Conservation (phyloP, 1,140 invertebrate species). For the Diplogasteroides magnus region DNA sequence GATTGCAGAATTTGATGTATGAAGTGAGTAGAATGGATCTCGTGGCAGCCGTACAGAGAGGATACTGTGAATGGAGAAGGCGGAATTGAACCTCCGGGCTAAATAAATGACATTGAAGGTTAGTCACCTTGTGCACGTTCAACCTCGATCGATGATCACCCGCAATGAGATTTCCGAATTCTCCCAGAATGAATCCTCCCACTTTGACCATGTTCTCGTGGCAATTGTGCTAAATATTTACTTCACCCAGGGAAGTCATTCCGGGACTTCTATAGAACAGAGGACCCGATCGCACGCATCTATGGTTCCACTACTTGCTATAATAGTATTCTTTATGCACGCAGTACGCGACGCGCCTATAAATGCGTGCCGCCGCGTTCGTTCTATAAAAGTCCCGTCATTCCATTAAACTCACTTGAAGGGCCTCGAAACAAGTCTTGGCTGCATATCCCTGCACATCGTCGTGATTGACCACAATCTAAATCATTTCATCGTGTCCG, state of each 20-base stretch:
- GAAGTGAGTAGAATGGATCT: constrained; percentile 90
- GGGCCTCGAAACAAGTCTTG: constrained; percentile 92
- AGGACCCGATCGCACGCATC: too few relatives aligned
- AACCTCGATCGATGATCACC: constrained; percentile 84
- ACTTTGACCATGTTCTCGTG: constrained; percentile 99
- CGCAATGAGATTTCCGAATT: constrained; percentile 99
- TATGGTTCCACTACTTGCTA: constrained; percentile 69
- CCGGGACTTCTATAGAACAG: too few relatives aligned
- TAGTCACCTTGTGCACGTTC: too few relatives aligned
- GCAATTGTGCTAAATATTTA: constrained; percentile 62
- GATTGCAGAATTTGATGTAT: constrained; percentile 98
- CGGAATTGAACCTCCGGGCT: constrained; percentile 52
- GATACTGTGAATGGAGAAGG: constrained; percentile 66
- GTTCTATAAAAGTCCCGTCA: too few relatives aligned
- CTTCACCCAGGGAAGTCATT: too few relatives aligned
- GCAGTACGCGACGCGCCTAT: too few relatives aligned
- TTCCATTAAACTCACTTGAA: constrained; percentile 14
- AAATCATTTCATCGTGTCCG: background rate
- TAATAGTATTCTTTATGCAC: constrained; percentile 19
- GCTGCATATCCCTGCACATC: constrained; percentile 96
- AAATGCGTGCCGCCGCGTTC: too few relatives aligned
- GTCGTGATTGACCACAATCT: constrained; percentile 95
- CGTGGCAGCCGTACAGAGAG: constrained; percentile 91
- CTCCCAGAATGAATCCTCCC: constrained; percentile 96
- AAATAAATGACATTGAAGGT: too few relatives aligned